A percentile compares a stretch with the other conserved stretches of the same genome.
phyloP scores from a whole-genome alignment of 2,797 vertebrate species.

The Typhlichthys eigenmanni region DNA sequence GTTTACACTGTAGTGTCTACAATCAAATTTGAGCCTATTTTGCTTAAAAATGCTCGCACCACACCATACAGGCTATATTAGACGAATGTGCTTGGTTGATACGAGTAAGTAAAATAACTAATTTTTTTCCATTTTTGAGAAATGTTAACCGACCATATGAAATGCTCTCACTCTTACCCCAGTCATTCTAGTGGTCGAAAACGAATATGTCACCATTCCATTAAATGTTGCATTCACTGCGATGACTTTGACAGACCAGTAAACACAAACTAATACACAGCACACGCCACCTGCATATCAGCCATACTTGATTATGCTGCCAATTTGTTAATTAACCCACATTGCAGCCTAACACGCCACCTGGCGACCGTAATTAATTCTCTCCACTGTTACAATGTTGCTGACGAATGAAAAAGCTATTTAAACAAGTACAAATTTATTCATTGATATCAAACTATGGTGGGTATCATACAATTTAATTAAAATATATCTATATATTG shows the following conservation, averaged over 20 bases:
- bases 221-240: conserved; percentile 6
- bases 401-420: neutral
- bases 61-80: too few species aligned
- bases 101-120: conserved; percentile 1
- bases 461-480: too few species aligned
- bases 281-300: conserved; percentile 43
- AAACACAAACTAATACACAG: neutral
- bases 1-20: too few species aligned
- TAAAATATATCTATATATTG: too few species aligned
- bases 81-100: too few species aligned
- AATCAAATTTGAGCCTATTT: too few species aligned
- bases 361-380: conserved; percentile 36
- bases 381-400: neutral
- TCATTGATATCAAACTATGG: too few species aligned
- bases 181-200: conserved; percentile 4
- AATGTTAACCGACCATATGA: neutral
- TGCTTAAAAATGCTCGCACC: too few species aligned
- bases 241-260: neutral
- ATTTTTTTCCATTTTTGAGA: conserved; percentile 20
- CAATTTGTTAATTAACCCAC: conserved; percentile 44
- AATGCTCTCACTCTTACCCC: neutral
- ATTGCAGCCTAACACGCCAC: conserved; percentile 50
- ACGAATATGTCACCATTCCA: conserved; percentile 14
- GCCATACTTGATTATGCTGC: conserved; percentile 43
- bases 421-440: too few species aligned